Percentiles rank a stretch among this genome's conserved stretches.
phyloP scores from a whole-genome alignment of 2,888 invertebrate genomes.

The Spodoptera picta region DNA sequence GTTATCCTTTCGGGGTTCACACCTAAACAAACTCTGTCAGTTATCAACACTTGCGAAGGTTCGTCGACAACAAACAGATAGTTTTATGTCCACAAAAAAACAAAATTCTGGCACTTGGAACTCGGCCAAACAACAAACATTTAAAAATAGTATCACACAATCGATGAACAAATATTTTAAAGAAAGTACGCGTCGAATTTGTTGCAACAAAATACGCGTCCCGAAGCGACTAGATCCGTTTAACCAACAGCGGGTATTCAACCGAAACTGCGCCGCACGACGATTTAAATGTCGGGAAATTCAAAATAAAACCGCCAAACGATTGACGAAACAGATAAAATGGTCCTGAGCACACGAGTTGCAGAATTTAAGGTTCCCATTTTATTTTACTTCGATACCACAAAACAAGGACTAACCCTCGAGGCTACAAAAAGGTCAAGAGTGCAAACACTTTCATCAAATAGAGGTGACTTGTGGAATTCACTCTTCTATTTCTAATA shows the following conservation, averaged over 20 bases:
- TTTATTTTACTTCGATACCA: conserved; percentile 25
- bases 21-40: conserved; percentile 55
- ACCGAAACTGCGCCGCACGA: conserved; percentile 18
- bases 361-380: conserved; percentile 13
- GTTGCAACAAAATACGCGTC: conserved; percentile 16
- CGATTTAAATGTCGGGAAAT: conserved; percentile 25
- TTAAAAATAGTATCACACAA: conserved; percentile 51
- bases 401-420: conserved; percentile 1
- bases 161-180: conserved; percentile 32
- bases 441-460: conserved; percentile 21
- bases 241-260: conserved; percentile 24
- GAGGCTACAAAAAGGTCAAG: conserved; percentile 23
- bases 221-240: conserved; percentile 17
- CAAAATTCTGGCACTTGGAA: conserved; percentile 42
- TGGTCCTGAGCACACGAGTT: conserved; percentile 11
- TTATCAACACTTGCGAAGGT: conserved; percentile 45
- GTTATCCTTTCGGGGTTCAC: conserved; percentile 51
- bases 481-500: not conserved
- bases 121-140: conserved; percentile 46
- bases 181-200: conserved; percentile 29
- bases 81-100: conserved; percentile 28
- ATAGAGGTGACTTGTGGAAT: conserved; percentile 8
- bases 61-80: conserved; percentile 18
- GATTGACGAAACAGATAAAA: conserved; percentile 13
- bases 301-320: conserved; percentile 23